Percentiles rank a stretch among this genome's conserved stretches.
Conservation (phyloP, 2,797 vertebrate species). For the Poeciliopsis turneri region DNA sequence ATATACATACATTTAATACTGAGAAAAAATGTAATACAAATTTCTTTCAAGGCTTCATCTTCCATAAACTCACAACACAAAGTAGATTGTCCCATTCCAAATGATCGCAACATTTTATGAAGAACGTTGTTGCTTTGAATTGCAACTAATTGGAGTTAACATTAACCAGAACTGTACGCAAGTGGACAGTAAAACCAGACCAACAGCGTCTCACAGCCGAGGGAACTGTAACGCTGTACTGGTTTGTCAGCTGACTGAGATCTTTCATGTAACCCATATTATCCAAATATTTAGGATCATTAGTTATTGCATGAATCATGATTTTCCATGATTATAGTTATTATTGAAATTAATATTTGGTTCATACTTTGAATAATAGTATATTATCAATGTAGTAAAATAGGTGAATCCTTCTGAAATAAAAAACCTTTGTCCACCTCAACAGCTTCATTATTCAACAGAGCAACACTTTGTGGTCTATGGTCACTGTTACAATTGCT, state of each 20-base stretch:
- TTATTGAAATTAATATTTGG: neutral
- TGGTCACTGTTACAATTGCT: conserved; percentile 51
- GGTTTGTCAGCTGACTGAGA: neutral
- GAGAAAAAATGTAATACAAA: neutral
- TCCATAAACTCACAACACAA: neutral
- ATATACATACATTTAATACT: neutral
- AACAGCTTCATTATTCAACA: conserved; percentile 1
- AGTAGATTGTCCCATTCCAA: neutral
- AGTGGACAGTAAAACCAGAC: neutral
- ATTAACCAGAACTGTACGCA: neutral
- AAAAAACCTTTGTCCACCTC: conserved; percentile 25
- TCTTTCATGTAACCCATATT: neutral
- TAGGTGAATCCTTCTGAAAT: neutral
- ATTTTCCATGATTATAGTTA: neutral
- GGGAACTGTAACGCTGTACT: neutral
- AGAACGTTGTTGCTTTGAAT: neutral
- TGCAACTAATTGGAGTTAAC: neutral
- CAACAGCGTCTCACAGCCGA: neutral
- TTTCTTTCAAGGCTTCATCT: neutral
- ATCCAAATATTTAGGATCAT: neutral
- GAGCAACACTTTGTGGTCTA: conserved; percentile 31
- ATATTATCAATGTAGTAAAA: neutral
- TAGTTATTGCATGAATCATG: neutral
- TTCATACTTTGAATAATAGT: neutral
- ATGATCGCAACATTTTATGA: neutral